These are phyloP conservation scores for Podarcis lilfordi DNA, from an alignment of 2,797 vertebrate species.

Conservation along the genomic window DNA sequence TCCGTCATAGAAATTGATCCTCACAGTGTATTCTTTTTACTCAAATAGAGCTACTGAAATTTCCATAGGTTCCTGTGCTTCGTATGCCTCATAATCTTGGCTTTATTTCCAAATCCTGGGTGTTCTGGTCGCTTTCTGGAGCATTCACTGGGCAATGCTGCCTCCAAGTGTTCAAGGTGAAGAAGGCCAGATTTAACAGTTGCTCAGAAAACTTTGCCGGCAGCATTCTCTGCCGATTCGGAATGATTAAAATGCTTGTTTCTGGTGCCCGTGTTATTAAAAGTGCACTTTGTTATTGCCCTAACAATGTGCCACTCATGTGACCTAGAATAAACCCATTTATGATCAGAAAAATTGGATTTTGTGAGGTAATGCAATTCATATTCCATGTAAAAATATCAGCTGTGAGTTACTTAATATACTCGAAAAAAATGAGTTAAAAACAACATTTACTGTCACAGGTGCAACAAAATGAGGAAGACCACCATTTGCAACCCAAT, in stretches of 20 bases:
- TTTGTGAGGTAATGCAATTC: not conserved
- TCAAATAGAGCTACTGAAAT: not conserved
- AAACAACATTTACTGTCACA: not conserved
- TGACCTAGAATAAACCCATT: not conserved
- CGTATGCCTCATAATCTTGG: not conserved
- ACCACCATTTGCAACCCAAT: not conserved
- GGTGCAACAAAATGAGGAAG: not conserved
- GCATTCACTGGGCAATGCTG: constrained; percentile 74
- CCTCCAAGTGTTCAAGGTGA: constrained; percentile 53
- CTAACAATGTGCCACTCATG: not conserved
- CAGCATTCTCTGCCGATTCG: not conserved
- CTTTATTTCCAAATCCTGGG: not conserved
- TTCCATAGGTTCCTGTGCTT: constrained; percentile 1
- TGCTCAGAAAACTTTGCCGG: not conserved
- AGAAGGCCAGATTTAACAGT: not conserved
- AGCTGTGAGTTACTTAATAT: not conserved
- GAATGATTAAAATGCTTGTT: not conserved
- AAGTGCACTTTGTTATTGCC: not conserved
- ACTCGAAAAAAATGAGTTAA: not conserved
- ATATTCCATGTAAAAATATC: not conserved
- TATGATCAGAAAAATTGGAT: not conserved
- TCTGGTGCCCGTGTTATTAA: not conserved
- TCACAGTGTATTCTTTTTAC: not conserved
- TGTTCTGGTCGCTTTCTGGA: not conserved
- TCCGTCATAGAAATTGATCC: not conserved